Percentiles rank a stretch among this genome's conserved stretches.
Conservation (phyloP, 1,140 invertebrate species). For the Tribolium madens region DNA sequence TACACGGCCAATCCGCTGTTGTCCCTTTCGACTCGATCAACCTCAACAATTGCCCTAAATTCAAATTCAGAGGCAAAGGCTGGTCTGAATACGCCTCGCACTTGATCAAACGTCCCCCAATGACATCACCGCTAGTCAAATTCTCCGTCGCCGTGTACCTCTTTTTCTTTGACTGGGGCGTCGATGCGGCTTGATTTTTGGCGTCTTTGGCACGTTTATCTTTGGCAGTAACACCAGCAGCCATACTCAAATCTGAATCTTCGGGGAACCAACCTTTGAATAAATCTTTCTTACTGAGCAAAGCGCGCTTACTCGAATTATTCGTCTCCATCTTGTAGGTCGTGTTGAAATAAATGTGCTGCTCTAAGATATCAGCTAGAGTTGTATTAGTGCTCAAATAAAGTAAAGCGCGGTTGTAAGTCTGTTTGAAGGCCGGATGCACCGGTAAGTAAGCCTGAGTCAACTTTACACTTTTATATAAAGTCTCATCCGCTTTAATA, state of each 20-base stretch:
- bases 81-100: conserved; percentile 60
- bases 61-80: conserved; percentile 60
- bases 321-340: conserved; percentile 50
- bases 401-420: conserved; percentile 74
- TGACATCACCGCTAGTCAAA: conserved; percentile 38
- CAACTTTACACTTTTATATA: conserved; percentile 63
- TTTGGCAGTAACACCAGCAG: conserved; percentile 84
- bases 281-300: conserved; percentile 44
- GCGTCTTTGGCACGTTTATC: conserved; percentile 85
- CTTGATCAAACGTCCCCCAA: conserved; percentile 59
- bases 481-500: conserved; percentile 63
- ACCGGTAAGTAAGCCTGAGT: conserved; percentile 64
- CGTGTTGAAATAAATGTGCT: conserved; percentile 67
- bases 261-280: conserved; percentile 65
- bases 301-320: conserved; percentile 16
- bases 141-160: conserved; percentile 54
- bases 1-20: conserved; percentile 61
- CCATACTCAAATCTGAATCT: conserved; percentile 77
- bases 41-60: conserved; percentile 61
- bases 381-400: conserved; percentile 81
- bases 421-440: conserved; percentile 65
- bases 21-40: conserved; percentile 61
- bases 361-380: conserved; percentile 67
- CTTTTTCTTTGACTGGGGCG: conserved; percentile 63
- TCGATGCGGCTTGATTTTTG: conserved; percentile 69